Percentiles rank a stretch among this genome's conserved stretches.
Evolutionary conservation across 2,888 invertebrate genomes (phyloP).

Genomic region (Drosophila silvestris): DNA sequence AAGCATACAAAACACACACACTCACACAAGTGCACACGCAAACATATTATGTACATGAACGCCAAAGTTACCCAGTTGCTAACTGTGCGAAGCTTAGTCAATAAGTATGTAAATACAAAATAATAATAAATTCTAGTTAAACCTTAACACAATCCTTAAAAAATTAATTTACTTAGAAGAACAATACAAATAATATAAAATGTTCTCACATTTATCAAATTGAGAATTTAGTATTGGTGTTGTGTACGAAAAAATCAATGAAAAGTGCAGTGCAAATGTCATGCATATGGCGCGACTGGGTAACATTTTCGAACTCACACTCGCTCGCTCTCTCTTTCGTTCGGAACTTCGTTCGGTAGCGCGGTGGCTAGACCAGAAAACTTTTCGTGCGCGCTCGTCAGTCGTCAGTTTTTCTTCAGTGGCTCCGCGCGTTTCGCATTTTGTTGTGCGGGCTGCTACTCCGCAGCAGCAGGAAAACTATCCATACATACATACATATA

Average conservation of each 20-base stretch:
- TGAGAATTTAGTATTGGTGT: background rate
- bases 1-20: constrained; percentile 63
- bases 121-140: background rate
- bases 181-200: background rate
- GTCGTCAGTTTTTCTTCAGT: constrained; percentile 81
- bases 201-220: background rate
- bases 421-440: constrained; percentile 82
- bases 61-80: constrained; percentile 41
- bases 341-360: constrained; percentile 62
- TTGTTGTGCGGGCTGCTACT: constrained; percentile 78
- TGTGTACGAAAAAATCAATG: constrained; percentile 10
- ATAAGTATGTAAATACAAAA: background rate
- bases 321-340: constrained; percentile 51
- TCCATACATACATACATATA: constrained; percentile 57
- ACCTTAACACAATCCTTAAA: background rate
- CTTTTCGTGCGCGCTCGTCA: constrained; percentile 68
- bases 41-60: constrained; percentile 18
- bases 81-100: constrained; percentile 17
- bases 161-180: background rate
- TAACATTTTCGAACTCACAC: constrained; percentile 63
- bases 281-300: constrained; percentile 36
- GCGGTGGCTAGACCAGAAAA: constrained; percentile 58
- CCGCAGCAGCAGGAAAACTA: constrained; percentile 77
- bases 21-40: constrained; percentile 5
- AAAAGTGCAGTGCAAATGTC: constrained; percentile 18